phyloP scores from a whole-genome alignment of 2,888 invertebrate species.

The Pristionchus entomophagus region DNA sequence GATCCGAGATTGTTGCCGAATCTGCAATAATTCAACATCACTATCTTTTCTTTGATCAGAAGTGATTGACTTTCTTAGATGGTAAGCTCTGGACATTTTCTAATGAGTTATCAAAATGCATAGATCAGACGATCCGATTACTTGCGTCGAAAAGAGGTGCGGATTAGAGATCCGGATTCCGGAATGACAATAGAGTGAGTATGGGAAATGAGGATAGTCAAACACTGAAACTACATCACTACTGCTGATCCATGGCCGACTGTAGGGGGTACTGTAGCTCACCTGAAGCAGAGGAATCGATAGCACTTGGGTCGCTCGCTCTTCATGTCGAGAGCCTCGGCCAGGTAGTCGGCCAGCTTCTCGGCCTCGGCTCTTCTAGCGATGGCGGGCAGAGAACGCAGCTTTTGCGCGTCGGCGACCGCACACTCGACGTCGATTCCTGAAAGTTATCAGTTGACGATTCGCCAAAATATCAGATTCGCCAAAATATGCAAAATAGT shows the following conservation, averaged over 20 bases:
- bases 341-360: slow-evolving; percentile 68
- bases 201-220: too few species aligned
- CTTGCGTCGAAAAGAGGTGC: too few species aligned
- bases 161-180: too few species aligned
- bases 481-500: too few species aligned
- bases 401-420: slow-evolving; percentile 66
- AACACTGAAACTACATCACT: too few species aligned
- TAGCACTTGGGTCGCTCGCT: slow-evolving; percentile 49
- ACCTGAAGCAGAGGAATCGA: slow-evolving; percentile 55
- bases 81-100: too few species aligned
- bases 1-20: slow-evolving; percentile 63
- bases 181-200: too few species aligned
- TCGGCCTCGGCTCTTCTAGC: slow-evolving; percentile 61
- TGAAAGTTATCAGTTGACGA: slow-evolving; percentile 39
- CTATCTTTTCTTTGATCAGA: background rate
- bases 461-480: background rate
- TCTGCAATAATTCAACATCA: slow-evolving; percentile 51
- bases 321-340: slow-evolving; percentile 67
- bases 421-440: slow-evolving; percentile 69
- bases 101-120: too few species aligned
- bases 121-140: too few species aligned
- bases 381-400: slow-evolving; percentile 57
- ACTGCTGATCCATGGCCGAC: too few species aligned
- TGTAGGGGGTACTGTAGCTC: too few species aligned
- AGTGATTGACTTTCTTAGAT: background rate